phyloP scores from a whole-genome alignment of 2,113 vertebrate genomes.

The Myiagra hebetior region DNA sequence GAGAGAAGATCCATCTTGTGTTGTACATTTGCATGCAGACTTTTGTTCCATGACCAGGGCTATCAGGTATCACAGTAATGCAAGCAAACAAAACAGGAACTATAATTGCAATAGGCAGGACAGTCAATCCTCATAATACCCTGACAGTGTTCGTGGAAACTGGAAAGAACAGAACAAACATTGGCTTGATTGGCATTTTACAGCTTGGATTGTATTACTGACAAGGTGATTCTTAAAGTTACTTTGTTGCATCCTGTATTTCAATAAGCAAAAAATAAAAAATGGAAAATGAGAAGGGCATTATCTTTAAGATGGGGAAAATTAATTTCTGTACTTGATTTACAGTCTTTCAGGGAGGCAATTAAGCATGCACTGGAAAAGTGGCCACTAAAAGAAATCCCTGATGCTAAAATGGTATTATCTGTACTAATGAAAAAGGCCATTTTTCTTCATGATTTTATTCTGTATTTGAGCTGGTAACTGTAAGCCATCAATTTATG shows the following conservation, averaged over 20 bases:
- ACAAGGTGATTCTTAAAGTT: neutral
- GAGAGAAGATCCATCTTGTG: neutral
- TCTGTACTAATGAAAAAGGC: neutral
- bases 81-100: conserved; percentile 25
- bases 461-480: neutral
- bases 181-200: neutral
- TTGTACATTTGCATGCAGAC: neutral
- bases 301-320: neutral
- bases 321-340: neutral
- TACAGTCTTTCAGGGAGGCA: neutral
- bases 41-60: neutral
- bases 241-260: neutral
- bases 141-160: neutral
- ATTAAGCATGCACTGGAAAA: neutral
- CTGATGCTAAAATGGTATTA: neutral
- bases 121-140: conserved; percentile 49
- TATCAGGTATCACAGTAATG: conserved; percentile 12
- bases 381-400: neutral
- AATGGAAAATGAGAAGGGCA: neutral
- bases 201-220: neutral
- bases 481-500: neutral
- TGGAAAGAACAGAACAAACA: conserved; percentile 15
- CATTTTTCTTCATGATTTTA: neutral
- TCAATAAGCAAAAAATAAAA: neutral
- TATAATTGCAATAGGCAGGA: conserved; percentile 24